Evolutionary conservation across 2,797 vertebrate genomes (phyloP).

Genomic region (Pseudochromis fuscus): DNA sequence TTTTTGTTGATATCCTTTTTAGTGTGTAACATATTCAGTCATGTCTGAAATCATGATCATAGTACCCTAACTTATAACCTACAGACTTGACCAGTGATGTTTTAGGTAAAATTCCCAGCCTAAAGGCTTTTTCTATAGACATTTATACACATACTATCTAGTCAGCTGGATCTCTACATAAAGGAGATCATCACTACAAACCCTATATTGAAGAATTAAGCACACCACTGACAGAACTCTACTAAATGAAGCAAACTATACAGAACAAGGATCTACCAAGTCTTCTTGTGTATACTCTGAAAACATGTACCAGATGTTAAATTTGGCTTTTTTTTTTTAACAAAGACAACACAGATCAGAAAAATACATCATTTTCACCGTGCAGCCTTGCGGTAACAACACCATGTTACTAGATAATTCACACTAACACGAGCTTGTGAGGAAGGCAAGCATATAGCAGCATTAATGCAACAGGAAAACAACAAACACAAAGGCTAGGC

Average conservation of each 20-base stretch:
- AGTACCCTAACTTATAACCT: background rate
- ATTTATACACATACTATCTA: too few species aligned
- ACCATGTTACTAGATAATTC: background rate
- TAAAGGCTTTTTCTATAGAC: background rate
- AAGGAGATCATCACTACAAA: too few species aligned
- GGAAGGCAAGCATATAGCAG: background rate
- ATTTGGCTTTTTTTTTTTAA: background rate
- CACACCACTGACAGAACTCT: too few species aligned
- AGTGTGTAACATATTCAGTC: background rate
- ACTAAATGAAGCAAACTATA: too few species aligned
- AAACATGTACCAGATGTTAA: background rate
- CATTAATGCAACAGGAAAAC: background rate
- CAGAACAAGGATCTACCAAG: too few species aligned
- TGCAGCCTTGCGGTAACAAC: background rate
- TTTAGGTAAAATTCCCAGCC: background rate
- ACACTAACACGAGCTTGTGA: rapidly evolving
- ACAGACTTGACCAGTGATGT: background rate
- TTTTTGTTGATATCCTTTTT: background rate
- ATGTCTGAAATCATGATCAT: background rate
- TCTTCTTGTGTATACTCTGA: too few species aligned
- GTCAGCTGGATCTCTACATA: too few species aligned
- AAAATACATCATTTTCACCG: background rate
- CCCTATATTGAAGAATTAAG: too few species aligned
- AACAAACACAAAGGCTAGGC: background rate
- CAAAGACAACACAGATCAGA: background rate